These are phyloP conservation scores for Phortica variegata DNA, from an alignment of 1,140 invertebrate species.

Conservation along the genomic window DNA sequence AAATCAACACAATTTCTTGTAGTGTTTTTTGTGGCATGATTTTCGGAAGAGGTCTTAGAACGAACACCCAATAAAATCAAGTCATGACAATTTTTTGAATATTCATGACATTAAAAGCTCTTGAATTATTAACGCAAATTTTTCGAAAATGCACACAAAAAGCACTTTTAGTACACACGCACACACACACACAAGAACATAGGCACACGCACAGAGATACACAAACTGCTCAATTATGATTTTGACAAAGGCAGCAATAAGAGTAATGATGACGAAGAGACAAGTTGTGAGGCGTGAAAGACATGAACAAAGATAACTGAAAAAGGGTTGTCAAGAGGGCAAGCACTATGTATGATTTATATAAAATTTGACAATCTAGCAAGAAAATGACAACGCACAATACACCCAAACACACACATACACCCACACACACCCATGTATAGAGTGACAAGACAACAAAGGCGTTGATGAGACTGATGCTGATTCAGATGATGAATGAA, in stretches of 20 bases:
- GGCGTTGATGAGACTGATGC: slow-evolving; percentile 36
- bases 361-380: too few species aligned
- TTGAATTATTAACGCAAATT: slow-evolving; percentile 53
- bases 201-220: slow-evolving; percentile 22
- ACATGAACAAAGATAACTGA: too few species aligned
- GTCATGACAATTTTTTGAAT: slow-evolving; percentile 53
- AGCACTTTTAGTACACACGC: slow-evolving; percentile 29
- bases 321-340: not conserved
- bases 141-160: slow-evolving; percentile 43
- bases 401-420: slow-evolving; percentile 14
- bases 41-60: too few species aligned
- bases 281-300: not conserved
- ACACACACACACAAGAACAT: slow-evolving; percentile 4
- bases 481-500: not conserved
- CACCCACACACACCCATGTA: slow-evolving; percentile 34
- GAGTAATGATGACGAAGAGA: slow-evolving; percentile 42
- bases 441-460: slow-evolving; percentile 29
- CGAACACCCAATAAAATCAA: slow-evolving; percentile 53
- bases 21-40: too few species aligned
- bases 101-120: slow-evolving; percentile 54
- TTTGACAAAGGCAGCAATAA: slow-evolving; percentile 46
- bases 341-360: too few species aligned
- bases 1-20: too few species aligned
- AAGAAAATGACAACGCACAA: not conserved
- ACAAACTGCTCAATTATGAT: slow-evolving; percentile 50